Evolutionary conservation across 2,888 invertebrate species (phyloP), one percentile per base, ranked within the genome.

Genomic region (Heliconius ismenius): DNA sequence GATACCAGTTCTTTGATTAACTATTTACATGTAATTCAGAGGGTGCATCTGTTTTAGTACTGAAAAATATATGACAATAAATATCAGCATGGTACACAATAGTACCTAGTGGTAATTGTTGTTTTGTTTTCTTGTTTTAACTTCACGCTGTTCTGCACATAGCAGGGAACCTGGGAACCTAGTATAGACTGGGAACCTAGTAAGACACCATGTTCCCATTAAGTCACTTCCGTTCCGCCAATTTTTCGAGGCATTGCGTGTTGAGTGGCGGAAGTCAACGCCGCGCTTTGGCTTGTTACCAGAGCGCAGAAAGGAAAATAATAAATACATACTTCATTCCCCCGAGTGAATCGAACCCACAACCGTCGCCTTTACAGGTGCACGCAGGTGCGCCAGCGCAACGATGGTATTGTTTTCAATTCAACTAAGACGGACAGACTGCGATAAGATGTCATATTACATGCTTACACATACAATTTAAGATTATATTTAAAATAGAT

Each of bases 21-120:
- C 58, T 75, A 79, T 79, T 79, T 68, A 79, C 68, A 26, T 24
- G 79, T 77, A 74, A 79, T 77, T 39, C 65, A 39, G 39, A 43
- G 26, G 70, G 36, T 39, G 26, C 64, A 49, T 64, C 49, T 63
- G 73, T 15, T 63, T 49, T 49, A 49, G 18, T 62, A 39, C 26
- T 73, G 43, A 39, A 73, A 73, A 18, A 73, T 73, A 62, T 62
- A 62, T 26, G 10, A 43, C 39, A 62, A 62, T 39, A 26, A 73
- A 39, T 15, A 21, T 49, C 49, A 49, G 49, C 7, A 49, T 49
- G 49, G 9, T 18, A 9, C 18, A 49, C 18, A 21, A 49, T 21
- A 21, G 18, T 49, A 21, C 49, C 49, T 49, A 49, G 18, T 18
- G 18, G 18, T 49, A 49, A 18, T 49, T 49, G 6, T 49, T 49